Conservation (phyloP, 2,888 invertebrate genomes). For the Adineta ricciae region DNA sequence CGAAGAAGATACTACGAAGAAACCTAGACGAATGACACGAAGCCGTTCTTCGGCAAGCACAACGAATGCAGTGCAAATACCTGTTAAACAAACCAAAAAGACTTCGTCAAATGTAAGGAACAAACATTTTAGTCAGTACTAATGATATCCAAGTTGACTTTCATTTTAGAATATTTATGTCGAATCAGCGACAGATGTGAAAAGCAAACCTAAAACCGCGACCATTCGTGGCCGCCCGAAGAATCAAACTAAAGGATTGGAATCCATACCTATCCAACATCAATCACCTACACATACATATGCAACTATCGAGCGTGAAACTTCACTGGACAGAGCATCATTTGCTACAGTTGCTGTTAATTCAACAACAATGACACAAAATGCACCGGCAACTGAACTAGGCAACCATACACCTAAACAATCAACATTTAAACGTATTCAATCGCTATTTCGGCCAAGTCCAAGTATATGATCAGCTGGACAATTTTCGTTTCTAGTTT, state of each 20-base stretch:
- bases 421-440: conserved; percentile 20
- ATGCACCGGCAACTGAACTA: not conserved
- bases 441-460: not conserved
- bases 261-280: not conserved
- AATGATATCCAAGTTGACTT: too few species aligned
- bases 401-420: not conserved
- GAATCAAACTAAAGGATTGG: not conserved
- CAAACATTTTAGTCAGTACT: too few species aligned
- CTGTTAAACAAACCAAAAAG: not conserved
- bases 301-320: not conserved
- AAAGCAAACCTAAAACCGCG: not conserved
- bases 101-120: not conserved
- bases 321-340: not conserved
- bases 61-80: not conserved
- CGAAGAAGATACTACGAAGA: not conserved
- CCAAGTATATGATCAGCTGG: too few species aligned
- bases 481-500: not conserved
- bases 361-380: not conserved
- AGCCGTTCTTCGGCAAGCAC: not conserved
- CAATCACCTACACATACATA: not conserved
- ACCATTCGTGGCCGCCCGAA: not conserved
- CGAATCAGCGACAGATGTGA: not conserved
- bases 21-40: not conserved
- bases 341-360: not conserved
- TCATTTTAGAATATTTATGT: too few species aligned